Evolutionary conservation across 2,888 invertebrate genomes (phyloP).

Genomic region (Agrenia bidenticulata): DNA sequence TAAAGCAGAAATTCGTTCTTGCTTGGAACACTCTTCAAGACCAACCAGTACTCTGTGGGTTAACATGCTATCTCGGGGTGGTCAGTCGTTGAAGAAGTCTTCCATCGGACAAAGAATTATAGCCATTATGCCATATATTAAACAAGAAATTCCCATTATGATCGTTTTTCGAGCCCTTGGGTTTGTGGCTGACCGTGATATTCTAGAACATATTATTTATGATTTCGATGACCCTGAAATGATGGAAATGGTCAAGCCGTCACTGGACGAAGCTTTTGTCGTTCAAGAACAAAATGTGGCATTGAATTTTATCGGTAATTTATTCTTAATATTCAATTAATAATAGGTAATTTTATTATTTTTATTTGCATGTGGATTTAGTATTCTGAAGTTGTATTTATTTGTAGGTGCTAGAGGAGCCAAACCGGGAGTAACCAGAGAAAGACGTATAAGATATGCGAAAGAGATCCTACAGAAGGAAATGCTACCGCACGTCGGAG

Average conservation of each 20-base stretch:
- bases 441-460: slow-evolving; percentile 98
- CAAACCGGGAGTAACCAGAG: slow-evolving; percentile 96
- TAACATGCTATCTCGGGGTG: slow-evolving; percentile 99
- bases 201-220: slow-evolving; percentile 98
- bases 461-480: slow-evolving; percentile 99
- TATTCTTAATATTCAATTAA: slow-evolving; percentile 5
- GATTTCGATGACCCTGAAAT: slow-evolving; percentile 99
- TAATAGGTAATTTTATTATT: neutral
- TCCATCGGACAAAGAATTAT: slow-evolving; percentile 98
- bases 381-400: neutral
- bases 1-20: slow-evolving; percentile 96
- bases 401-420: slow-evolving; percentile 84
- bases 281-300: slow-evolving; percentile 99
- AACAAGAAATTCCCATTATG: slow-evolving; percentile 99
- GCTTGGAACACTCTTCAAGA: slow-evolving; percentile 82
- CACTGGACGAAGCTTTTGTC: slow-evolving; percentile 97
- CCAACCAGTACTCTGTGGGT: slow-evolving; percentile 99
- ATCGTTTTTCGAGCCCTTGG: slow-evolving; percentile 99
- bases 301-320: slow-evolving; percentile 79
- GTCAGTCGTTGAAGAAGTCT: slow-evolving; percentile 97
- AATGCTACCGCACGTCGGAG: slow-evolving; percentile 99
- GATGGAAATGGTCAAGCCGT: slow-evolving; percentile 99
- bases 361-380: too few species aligned
- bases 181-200: slow-evolving; percentile 98
- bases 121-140: slow-evolving; percentile 96